These are phyloP conservation scores for Desmodus rotundus DNA, from an alignment of 2,113 vertebrate genomes.

Conservation along the genomic window DNA sequence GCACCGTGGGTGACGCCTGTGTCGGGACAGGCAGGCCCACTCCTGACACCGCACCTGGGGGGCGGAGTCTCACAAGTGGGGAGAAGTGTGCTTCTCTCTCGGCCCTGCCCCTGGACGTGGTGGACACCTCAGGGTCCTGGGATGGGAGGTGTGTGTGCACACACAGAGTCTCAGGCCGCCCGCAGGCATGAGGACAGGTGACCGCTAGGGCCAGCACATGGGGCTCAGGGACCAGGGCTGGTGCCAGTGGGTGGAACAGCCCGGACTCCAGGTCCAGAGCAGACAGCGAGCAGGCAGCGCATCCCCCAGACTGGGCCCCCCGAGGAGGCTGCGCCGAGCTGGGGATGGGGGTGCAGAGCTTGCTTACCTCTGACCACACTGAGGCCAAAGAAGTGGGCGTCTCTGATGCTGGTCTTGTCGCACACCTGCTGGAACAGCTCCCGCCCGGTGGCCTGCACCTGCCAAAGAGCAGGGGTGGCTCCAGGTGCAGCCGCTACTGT, in stretches of 20 bases:
- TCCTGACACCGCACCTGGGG: neutral
- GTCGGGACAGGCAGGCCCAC: neutral
- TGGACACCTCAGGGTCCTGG: neutral
- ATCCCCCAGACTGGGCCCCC: neutral
- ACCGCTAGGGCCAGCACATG: neutral
- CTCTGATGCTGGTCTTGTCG: constrained; percentile 85
- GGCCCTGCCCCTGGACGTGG: neutral
- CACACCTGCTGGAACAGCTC: constrained; percentile 88
- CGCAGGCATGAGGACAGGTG: too few species aligned
- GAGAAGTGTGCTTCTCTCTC: neutral
- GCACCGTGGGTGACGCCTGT: neutral
- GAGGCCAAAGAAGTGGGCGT: constrained; percentile 91
- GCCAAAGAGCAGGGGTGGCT: constrained; percentile 28
- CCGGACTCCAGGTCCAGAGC: neutral
- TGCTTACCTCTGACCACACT: constrained; percentile 90
- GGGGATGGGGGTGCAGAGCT: rapidly evolving
- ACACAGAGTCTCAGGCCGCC: neutral
- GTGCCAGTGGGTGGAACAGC: neutral
- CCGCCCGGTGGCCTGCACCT: constrained; percentile 90
- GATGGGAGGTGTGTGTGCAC: neutral
- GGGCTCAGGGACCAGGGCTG: neutral
- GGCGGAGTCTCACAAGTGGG: neutral
- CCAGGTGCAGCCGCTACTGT: neutral
- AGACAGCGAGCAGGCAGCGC: neutral
- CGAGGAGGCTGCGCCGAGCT: neutral